These are phyloP conservation scores for Akabosia matsudoensis DNA, from an alignment of 1,140 invertebrate genomes.

Conservation along the genomic window DNA sequence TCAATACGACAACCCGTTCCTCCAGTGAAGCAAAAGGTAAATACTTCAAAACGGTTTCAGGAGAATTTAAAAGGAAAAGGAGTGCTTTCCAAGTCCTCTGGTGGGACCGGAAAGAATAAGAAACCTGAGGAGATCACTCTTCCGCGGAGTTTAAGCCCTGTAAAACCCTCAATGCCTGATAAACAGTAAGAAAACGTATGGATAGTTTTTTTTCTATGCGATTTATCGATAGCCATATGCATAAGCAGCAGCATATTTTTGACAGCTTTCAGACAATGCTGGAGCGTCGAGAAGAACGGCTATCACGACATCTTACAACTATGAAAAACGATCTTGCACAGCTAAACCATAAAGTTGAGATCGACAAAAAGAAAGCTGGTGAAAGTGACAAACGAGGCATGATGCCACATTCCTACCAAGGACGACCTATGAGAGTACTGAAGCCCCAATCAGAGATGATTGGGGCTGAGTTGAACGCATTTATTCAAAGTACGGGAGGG, in stretches of 20 bases:
- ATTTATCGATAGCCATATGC: no score
- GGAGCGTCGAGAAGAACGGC: constrained; percentile 30
- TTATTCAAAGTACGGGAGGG: constrained; percentile 37
- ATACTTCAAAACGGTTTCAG: not conserved
- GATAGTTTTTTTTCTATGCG: no score
- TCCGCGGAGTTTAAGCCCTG: constrained; percentile 20
- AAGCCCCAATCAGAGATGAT: not conserved
- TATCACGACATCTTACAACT: constrained; percentile 30
- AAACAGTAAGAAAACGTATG: constrained; percentile 34
- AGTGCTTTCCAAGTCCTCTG: not conserved
- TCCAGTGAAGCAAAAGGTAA: not conserved
- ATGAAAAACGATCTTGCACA: constrained; percentile 34
- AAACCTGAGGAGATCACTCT: not conserved
- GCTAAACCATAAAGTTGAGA: constrained; percentile 34
- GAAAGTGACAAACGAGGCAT: not conserved
- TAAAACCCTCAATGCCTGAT: constrained; percentile 30
- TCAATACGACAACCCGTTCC: not conserved
- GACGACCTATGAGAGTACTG: not conserved
- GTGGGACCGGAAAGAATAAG: not conserved
- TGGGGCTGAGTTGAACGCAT: constrained; percentile 29
- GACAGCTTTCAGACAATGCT: constrained; percentile 35
- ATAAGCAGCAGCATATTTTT: no score
- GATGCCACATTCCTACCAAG: not conserved
- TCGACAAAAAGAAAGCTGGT: constrained; percentile 25
- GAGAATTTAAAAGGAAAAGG: no score